These are phyloP conservation scores for Danaus melanippus DNA, from an alignment of 1,140 invertebrate genomes.

Conservation along the genomic window DNA sequence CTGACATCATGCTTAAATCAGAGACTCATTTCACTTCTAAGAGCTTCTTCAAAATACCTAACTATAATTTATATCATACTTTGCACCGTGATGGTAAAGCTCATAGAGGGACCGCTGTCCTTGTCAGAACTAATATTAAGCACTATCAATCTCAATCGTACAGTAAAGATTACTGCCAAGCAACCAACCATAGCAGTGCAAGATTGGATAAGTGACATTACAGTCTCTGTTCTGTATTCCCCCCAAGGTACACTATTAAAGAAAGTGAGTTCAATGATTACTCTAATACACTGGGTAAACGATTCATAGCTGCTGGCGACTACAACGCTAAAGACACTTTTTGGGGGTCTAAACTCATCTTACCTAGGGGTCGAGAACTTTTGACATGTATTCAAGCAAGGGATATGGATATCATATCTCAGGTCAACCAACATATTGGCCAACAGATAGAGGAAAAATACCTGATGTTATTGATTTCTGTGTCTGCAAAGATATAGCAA, in stretches of 20 bases:
- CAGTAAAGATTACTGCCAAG: no score
- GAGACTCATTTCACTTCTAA: slow-evolving; percentile 6
- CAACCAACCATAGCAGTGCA: no score
- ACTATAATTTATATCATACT: slow-evolving; percentile 5
- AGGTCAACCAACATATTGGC: neutral
- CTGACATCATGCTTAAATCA: neutral
- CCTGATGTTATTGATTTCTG: no score
- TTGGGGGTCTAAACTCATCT: slow-evolving; percentile 2
- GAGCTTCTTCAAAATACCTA: slow-evolving; percentile 2
- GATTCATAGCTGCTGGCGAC: slow-evolving; percentile 3
- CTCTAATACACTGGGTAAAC: neutral
- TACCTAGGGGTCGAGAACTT: slow-evolving; percentile 3
- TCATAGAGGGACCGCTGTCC: no score
- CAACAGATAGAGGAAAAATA: no score
- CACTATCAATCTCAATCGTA: no score
- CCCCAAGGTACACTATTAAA: slow-evolving; percentile 3
- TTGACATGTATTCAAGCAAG: slow-evolving; percentile 2
- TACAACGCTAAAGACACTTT: slow-evolving; percentile 10
- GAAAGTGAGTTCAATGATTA: slow-evolving; percentile 3
- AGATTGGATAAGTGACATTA: no score
- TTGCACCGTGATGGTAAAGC: neutral
- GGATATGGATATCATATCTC: neutral
- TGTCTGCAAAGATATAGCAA: no score
- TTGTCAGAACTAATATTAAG: no score
- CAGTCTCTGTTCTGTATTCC: no score